A percentile compares a stretch with the other conserved stretches of the same genome.
Evolutionary conservation across 1,140 invertebrate species (phyloP).

Genomic region (Brachionus rubens): DNA sequence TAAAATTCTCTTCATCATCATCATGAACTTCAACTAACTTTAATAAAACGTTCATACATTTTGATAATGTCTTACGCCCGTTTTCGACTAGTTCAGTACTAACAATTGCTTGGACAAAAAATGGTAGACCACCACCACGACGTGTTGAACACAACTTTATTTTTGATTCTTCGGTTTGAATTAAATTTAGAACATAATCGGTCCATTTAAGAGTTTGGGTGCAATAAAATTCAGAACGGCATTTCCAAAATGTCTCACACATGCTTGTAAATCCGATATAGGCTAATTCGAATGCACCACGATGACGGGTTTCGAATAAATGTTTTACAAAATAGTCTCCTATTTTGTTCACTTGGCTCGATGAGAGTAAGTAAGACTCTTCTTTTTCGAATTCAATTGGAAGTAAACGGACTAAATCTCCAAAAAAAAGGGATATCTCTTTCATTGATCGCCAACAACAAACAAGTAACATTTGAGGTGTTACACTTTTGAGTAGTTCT

Average conservation of each 20-base stretch:
- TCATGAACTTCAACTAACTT: conserved; percentile 54
- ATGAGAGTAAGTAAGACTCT: conserved; percentile 48
- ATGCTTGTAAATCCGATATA: conserved; percentile 80
- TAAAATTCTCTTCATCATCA: conserved; percentile 47
- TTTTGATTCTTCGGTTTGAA: conserved; percentile 35
- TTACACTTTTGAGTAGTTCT: neutral
- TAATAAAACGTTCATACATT: conserved; percentile 66
- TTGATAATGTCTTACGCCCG: conserved; percentile 62
- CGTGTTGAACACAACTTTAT: conserved; percentile 73
- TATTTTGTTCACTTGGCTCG: conserved; percentile 51
- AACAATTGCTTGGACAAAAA: conserved; percentile 72
- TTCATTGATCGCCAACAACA: conserved; percentile 82
- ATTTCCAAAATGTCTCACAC: conserved; percentile 67
- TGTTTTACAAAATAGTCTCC: conserved; percentile 56
- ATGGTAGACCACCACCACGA: conserved; percentile 83
- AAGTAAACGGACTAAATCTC: conserved; percentile 55
- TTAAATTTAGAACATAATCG: conserved; percentile 34
- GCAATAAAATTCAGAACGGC: neutral
- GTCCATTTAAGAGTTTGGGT: neutral
- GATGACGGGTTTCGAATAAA: conserved; percentile 76
- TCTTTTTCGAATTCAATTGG: conserved; percentile 44
- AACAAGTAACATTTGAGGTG: conserved; percentile 66
- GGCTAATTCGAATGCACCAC: conserved; percentile 90
- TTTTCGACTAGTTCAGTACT: conserved; percentile 44
- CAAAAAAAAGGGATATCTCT: conserved; percentile 68